phyloP scores from a whole-genome alignment of 2,113 vertebrate species.

The Octodon degus region DNA sequence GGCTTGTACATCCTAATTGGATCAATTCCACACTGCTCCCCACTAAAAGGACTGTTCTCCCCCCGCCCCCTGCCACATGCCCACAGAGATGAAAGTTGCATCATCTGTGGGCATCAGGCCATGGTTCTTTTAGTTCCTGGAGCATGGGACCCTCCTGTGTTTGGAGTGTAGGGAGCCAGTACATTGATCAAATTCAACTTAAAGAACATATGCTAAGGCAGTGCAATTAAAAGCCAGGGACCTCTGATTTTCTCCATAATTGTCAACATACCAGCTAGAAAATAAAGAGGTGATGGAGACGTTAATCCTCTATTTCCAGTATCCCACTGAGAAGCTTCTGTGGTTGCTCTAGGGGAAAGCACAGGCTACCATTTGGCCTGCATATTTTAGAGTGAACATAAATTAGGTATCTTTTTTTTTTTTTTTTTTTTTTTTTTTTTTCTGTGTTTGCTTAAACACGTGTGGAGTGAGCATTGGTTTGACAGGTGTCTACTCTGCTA shows the following conservation, averaged over 20 bases:
- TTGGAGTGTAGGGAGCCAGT: background rate
- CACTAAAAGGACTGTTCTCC: background rate
- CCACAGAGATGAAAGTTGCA: background rate
- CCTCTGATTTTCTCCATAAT: background rate
- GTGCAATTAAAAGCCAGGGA: conserved; percentile 45
- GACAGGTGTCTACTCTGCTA: background rate
- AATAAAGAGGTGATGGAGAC: background rate
- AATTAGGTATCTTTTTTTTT: background rate
- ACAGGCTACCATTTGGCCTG: background rate
- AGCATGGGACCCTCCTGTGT: background rate
- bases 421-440: background rate
- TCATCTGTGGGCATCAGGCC: background rate
- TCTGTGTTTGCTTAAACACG: background rate
- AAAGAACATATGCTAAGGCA: background rate
- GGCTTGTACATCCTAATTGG: background rate
- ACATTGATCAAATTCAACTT: conserved; percentile 14
- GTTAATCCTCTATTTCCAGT: background rate
- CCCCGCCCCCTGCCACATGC: background rate
- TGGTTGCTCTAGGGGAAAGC: background rate
- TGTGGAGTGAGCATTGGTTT: background rate
- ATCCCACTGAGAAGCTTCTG: background rate
- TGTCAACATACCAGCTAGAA: background rate
- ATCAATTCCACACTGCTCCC: background rate
- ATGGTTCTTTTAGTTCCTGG: background rate
- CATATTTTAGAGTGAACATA: background rate